Conservation (phyloP, 2,113 vertebrate species). For the Halcyon malimbica region DNA sequence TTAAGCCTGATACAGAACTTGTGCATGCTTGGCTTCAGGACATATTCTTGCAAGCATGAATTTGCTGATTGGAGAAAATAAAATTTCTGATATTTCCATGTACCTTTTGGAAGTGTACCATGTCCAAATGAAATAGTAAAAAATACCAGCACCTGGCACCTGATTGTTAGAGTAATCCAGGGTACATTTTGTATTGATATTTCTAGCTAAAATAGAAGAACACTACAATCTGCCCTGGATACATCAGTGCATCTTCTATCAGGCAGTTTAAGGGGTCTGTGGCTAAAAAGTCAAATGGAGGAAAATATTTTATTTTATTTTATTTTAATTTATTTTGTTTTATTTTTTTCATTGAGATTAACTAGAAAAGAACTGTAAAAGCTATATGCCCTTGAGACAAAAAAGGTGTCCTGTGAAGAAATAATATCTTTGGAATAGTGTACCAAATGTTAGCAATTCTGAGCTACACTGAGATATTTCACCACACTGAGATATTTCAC, state of each 20-base stretch:
- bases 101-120: not conserved
- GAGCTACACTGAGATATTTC: not conserved
- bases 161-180: not conserved
- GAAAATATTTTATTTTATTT: not conserved
- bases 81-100: not conserved
- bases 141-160: fast-evolving
- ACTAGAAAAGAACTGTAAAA: not conserved
- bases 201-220: not conserved
- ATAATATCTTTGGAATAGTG: not conserved
- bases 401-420: not conserved
- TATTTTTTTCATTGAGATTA: not conserved
- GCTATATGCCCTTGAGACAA: not conserved
- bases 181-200: not conserved
- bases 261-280: not conserved
- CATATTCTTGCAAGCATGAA: not conserved
- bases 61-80: not conserved
- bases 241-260: not conserved
- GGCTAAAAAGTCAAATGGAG: not conserved
- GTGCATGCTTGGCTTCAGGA: not conserved
- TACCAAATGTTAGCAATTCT: not conserved
- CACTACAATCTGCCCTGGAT: not conserved
- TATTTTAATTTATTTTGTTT: not conserved
- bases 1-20: not conserved
- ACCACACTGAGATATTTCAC: not conserved
- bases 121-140: not conserved